Base-by-base conservation (phyloP, 2,888 invertebrate species). In the Geotrupes spiniger region DNA sequence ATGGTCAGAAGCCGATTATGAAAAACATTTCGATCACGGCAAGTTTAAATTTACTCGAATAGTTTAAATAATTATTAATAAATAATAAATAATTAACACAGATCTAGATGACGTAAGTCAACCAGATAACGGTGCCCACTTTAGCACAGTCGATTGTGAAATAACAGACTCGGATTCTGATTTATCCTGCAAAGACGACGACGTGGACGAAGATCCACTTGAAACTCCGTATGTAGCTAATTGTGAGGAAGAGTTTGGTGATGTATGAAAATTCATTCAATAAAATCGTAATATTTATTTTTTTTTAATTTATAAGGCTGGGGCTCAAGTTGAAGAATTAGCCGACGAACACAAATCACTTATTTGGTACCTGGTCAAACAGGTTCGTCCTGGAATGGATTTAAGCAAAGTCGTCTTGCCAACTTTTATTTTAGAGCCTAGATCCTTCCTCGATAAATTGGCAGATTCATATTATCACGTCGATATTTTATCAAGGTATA, bases 351-450 rank as follows among this genome's bases (percentile, higher is more conserved):
- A 96, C 76, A 95, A 94, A 72, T 92, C 92, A 11, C 77, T 96
- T 33, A 87, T 96, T 61, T 96, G 96, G 95, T 90, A 89, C 68
- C 78, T 96, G 28, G 80, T 96, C 64, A 96, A 96, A 74, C 96
- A 96, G 79, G 92, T 94, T 26, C 81, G 94, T 10, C 94, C 95
- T 0, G 96, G 96, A 38, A 96, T 96, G 96, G 96, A 96, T 76
- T 76, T 96, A 21, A 90, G 90, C 52, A 90, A 91, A 78, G 90
- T 96, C 36, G 93, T 94, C 9, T 76, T 96, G 57, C 95, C 95
- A 0, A 95, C 95, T 0, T 95, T 95, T 70, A 95, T 96, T 46
- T 74, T 96, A 58, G 95, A 96, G 69, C 93, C 95, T 1, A 78
- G 95, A 36, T 95, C 94, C 0, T 94, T 96, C 72, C 77, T 96